Percentiles rank a stretch among this genome's conserved stretches.
phyloP scores from a whole-genome alignment of 2,113 vertebrate genomes.

The Agapornis roseicollis region DNA sequence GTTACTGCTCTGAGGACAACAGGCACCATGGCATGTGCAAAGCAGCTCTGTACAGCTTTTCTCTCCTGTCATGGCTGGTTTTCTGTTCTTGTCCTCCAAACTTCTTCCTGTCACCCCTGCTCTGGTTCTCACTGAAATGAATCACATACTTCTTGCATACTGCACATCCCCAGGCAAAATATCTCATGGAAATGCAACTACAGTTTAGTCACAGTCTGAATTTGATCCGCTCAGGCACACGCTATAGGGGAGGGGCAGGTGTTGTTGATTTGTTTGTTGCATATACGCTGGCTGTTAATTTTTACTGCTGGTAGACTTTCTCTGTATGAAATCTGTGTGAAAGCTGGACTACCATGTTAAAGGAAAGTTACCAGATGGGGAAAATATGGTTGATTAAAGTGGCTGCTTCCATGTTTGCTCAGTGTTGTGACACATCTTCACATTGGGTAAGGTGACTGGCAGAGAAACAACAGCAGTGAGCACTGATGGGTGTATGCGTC shows the following conservation, averaged over 20 bases:
- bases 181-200: constrained; percentile 30
- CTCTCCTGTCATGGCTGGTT: not conserved
- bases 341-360: constrained; percentile 29
- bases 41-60: not conserved
- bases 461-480: constrained; percentile 50
- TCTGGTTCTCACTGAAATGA: constrained; percentile 35
- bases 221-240: constrained; percentile 31
- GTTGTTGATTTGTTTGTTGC: constrained; percentile 28
- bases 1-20: not conserved
- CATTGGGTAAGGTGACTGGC: constrained; percentile 47
- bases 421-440: constrained; percentile 64
- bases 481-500: constrained; percentile 17
- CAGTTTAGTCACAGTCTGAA: constrained; percentile 49
- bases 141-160: constrained; percentile 9
- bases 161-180: constrained; percentile 43
- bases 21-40: not conserved
- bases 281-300: constrained; percentile 30
- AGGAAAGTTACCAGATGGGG: constrained; percentile 59
- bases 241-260: not conserved
- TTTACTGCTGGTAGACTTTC: constrained; percentile 51
- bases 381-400: constrained; percentile 53
- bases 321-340: constrained; percentile 33
- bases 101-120: constrained; percentile 14
- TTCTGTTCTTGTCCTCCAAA: not conserved
- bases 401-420: constrained; percentile 42